Evolutionary conservation across 2,888 invertebrate genomes (phyloP).

Genomic region (Odontocerum albicorne): DNA sequence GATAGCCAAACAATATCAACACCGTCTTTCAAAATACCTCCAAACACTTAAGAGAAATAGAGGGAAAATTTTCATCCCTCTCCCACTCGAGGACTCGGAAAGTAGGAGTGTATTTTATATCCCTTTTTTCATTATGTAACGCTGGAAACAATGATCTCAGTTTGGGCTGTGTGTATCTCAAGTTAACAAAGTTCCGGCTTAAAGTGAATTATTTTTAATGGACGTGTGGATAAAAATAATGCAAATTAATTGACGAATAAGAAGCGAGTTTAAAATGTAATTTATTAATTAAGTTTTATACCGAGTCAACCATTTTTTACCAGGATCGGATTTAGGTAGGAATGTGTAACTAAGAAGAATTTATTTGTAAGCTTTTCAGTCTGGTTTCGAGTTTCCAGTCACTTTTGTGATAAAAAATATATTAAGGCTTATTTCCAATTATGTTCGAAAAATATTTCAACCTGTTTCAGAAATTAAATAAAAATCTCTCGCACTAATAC

Average conservation of each 20-base stretch:
- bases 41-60: conserved; percentile 1
- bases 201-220: conserved; percentile 28
- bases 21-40: conserved; percentile 9
- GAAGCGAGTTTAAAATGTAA: conserved; percentile 17
- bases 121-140: conserved; percentile 16
- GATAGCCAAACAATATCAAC: conserved; percentile 21
- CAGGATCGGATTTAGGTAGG: too few species aligned
- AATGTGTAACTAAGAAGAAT: too few species aligned
- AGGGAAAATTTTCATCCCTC: neutral
- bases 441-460: too few species aligned
- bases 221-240: conserved; percentile 34
- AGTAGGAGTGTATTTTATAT: neutral
- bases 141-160: conserved; percentile 30
- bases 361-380: too few species aligned
- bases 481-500: too few species aligned
- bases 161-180: conserved; percentile 22
- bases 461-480: too few species aligned
- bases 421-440: too few species aligned
- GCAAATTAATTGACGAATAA: conserved; percentile 31
- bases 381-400: too few species aligned
- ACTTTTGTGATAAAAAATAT: too few species aligned
- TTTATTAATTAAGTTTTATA: conserved; percentile 16
- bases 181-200: conserved; percentile 32
- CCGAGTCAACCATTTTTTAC: neutral
- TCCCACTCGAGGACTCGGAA: neutral